Percentiles rank a stretch among this genome's conserved stretches.
phyloP scores from a whole-genome alignment of 2,113 vertebrate genomes.

The Tenrec ecaudatus region DNA sequence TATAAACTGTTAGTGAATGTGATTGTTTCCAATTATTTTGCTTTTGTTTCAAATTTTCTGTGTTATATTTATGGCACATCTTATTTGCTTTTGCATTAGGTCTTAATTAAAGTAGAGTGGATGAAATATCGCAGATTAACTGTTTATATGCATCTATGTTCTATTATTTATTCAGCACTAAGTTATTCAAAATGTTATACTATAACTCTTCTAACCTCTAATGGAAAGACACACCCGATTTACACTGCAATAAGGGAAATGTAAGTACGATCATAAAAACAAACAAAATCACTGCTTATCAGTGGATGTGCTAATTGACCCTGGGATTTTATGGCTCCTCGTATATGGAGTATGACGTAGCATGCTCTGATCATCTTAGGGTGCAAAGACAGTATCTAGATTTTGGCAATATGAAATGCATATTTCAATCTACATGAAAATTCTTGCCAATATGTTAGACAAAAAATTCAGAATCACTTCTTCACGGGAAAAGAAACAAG shows the following conservation, averaged over 20 bases:
- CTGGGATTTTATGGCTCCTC: background rate
- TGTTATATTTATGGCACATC: background rate
- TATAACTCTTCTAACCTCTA: background rate
- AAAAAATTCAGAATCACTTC: background rate
- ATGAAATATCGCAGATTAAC: background rate
- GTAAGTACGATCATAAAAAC: constrained; percentile 11
- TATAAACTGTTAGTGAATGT: background rate
- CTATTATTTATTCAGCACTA: background rate
- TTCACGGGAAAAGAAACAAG: constrained; percentile 1
- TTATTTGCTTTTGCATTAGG: background rate
- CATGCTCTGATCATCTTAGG: constrained; percentile 33
- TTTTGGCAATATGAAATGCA: background rate
- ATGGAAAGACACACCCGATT: background rate
- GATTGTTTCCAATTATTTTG: background rate
- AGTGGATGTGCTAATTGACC: background rate
- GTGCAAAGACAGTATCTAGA: background rate
- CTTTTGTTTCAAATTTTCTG: background rate
- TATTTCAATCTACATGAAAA: background rate
- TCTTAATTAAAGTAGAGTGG: constrained; percentile 21
- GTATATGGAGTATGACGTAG: background rate
- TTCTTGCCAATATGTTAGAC: background rate
- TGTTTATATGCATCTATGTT: background rate
- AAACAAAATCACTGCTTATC: background rate
- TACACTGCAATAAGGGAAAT: constrained; percentile 28
- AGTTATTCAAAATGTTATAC: background rate